A percentile compares a stretch with the other conserved stretches of the same genome.
Evolutionary conservation across 64 coral and sea anemone species (phyloP).

Genomic region (Cladopsammia gracilis): DNA sequence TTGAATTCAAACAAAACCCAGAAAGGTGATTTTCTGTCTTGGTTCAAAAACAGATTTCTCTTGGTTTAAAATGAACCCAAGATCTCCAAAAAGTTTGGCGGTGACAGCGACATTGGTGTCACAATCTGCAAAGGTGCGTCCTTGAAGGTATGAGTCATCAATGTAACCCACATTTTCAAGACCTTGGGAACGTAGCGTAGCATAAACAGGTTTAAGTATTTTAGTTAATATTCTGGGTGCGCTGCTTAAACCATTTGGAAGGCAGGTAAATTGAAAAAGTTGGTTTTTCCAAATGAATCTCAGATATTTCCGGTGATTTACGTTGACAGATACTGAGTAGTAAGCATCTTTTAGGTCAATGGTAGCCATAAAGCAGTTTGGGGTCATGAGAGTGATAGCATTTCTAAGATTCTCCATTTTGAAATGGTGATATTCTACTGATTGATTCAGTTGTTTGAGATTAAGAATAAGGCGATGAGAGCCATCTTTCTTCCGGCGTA

Average conservation of each 20-base stretch:
- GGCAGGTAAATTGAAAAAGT: background rate
- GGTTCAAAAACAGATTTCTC: slow-evolving; percentile 26
- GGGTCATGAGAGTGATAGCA: background rate
- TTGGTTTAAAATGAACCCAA: slow-evolving; percentile 37
- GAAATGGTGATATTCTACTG: background rate
- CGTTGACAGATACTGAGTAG: background rate
- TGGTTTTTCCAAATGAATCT: slow-evolving; percentile 12
- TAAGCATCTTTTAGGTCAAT: slow-evolving; percentile 26
- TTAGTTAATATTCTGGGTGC: background rate
- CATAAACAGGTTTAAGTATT: background rate
- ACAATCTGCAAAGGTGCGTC: background rate
- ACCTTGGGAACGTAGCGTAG: background rate
- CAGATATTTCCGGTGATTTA: slow-evolving; percentile 2
- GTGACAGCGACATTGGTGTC: slow-evolving; percentile 8
- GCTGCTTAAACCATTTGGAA: background rate
- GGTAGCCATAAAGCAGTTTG: background rate
- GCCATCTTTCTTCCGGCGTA: background rate
- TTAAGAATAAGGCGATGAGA: background rate
- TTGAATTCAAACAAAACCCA: slow-evolving; percentile 48
- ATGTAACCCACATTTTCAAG: background rate
- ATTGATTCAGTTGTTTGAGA: too few species aligned
- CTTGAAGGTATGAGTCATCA: background rate
- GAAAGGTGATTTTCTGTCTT: slow-evolving; percentile 5
- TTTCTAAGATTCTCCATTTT: background rate
- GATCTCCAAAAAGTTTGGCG: background rate